phyloP scores from a whole-genome alignment of 2,113 vertebrate genomes.

The Callopanchax toddi region DNA sequence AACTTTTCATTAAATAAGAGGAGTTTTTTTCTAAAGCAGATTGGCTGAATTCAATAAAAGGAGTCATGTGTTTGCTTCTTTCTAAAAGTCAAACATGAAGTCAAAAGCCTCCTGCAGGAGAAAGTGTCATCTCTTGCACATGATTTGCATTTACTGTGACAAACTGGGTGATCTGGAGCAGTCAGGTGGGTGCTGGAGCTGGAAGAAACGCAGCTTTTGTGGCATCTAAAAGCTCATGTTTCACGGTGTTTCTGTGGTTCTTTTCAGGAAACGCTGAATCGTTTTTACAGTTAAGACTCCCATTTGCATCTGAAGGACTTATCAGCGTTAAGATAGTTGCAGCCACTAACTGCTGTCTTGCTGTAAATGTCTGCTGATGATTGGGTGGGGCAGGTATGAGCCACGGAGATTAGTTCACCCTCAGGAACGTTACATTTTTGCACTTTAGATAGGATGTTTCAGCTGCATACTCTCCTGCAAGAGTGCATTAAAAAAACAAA shows the following conservation, averaged over 20 bases:
- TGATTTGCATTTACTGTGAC: slow-evolving; percentile 29
- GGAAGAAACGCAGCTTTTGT: background rate
- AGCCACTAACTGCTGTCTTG: background rate
- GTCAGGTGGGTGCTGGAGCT: background rate
- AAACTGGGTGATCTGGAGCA: background rate
- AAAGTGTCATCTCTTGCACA: slow-evolving; percentile 33
- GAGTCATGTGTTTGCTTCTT: slow-evolving; percentile 39
- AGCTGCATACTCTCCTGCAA: background rate
- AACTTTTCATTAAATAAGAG: too few relatives aligned
- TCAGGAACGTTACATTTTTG: background rate
- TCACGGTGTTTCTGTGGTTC: background rate
- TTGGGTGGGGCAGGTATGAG: slow-evolving; percentile 62
- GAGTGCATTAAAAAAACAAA: too few relatives aligned
- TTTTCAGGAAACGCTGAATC: background rate
- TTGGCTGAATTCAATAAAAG: slow-evolving; percentile 59
- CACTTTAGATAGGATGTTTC: background rate
- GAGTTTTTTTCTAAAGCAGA: slow-evolving; percentile 9
- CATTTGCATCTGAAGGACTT: slow-evolving; percentile 9
- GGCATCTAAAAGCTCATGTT: background rate
- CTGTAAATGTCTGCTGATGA: background rate
- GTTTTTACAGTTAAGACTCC: background rate
- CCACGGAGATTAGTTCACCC: slow-evolving; percentile 52
- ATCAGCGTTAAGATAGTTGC: slow-evolving; percentile 9
- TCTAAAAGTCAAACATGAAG: slow-evolving; percentile 24
- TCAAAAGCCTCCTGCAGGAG: slow-evolving; percentile 27